Conservation (phyloP, 1,140 invertebrate species). For the Eupristina koningsbergeri region DNA sequence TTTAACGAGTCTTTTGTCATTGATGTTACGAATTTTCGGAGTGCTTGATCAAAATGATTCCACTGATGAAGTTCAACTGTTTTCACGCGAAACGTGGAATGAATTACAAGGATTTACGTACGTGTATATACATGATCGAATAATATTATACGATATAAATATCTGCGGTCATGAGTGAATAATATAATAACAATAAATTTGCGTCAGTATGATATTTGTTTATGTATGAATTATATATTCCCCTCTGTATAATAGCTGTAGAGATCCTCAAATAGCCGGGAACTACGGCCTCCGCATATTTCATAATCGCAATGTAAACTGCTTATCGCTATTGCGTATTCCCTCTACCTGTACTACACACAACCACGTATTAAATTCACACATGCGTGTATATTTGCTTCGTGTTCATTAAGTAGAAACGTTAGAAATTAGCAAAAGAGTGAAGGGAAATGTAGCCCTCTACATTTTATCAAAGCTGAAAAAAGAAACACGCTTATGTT, state of each 20-base stretch:
- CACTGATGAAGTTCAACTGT: constrained; percentile 32
- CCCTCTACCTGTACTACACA: too few species aligned
- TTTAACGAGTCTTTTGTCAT: constrained; percentile 14
- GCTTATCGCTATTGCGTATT: background rate
- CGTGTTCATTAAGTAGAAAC: too few species aligned
- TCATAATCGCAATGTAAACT: constrained; percentile 59
- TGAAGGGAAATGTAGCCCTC: too few species aligned
- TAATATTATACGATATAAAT: constrained; percentile 67
- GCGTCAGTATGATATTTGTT: constrained; percentile 22
- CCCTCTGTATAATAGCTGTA: background rate
- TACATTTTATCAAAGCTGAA: too few species aligned
- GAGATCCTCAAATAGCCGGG: background rate
- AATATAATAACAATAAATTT: constrained; percentile 73
- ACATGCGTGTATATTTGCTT: too few species aligned
- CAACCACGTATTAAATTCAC: too few species aligned
- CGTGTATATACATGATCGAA: background rate
- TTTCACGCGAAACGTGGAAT: background rate
- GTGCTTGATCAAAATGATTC: background rate
- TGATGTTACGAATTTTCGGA: background rate
- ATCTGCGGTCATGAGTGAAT: constrained; percentile 67
- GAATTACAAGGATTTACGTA: background rate
- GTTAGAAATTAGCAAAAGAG: too few species aligned
- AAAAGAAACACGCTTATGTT: too few species aligned
- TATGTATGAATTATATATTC: background rate
- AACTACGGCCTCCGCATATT: constrained; percentile 35